Evolutionary conservation across 1,140 invertebrate genomes (phyloP), one percentile per base, ranked within the genome.

Genomic region (Bombus affinis): DNA sequence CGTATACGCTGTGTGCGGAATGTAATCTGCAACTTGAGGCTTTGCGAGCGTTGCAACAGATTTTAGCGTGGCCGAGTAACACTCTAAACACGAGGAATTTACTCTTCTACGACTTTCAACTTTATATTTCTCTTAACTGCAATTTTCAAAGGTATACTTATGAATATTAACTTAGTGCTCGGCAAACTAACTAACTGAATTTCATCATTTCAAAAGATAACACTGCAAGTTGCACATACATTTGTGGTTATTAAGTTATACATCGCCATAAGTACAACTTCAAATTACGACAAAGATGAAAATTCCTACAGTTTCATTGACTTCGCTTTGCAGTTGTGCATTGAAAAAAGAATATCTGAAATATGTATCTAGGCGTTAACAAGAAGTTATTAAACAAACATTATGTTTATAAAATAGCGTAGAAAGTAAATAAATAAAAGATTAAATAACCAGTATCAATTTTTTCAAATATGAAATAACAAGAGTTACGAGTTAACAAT

Each of bases 11-110:
- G 83, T 87, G 72, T 73, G 83, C 77, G 81, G 81, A 85, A 86
- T 91, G 82, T 85, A 88, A 89, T 91, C 83, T 89, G 68, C 82
- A 86, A 85, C 53, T 28, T 59, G 66, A 84, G 53, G 42, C 70
- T 44, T 84, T 78, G 53, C 81, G 32, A 83, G 10, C 79, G 32
- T 83, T 37, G 85, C 81, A 47, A 68, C 39, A 53, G 73, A 75
- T 86, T 81, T 75, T 28, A 75, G 44, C 71, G 42, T n/a, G 57
- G 18, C 62, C 35, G 35, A 62, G 32, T 39, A 65, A 32, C 66
- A 42, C 53, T 71, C n/a, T n/a, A 68, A 53, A 53, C n/a, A 10
- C 15, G 15, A 32, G 44, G 25, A 53, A 76, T 42, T 65, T 74
- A 22, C 44, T 66, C 15, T 42, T n/a, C 35, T 12, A 6, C 3